Evolutionary conservation across 2,113 vertebrate species (phyloP).

Genomic region (Spea bombifrons): DNA sequence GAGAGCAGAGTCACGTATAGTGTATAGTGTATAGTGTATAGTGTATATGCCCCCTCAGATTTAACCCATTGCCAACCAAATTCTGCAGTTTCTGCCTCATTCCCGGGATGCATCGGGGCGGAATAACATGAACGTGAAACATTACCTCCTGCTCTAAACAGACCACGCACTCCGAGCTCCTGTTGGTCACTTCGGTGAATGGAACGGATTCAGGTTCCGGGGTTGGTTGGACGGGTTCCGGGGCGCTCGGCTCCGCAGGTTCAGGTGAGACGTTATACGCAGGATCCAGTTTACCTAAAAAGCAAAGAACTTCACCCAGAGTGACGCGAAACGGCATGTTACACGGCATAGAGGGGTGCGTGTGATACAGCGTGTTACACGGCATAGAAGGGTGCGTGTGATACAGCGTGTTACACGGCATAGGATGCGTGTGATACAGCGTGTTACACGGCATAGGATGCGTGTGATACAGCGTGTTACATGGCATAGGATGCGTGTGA

Average conservation of each 20-base stretch:
- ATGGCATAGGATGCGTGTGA: neutral
- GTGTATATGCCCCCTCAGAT: too few species aligned
- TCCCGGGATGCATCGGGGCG: too few species aligned
- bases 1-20: too few species aligned
- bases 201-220: slow-evolving; percentile 62
- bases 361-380: neutral
- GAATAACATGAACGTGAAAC: neutral
- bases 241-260: slow-evolving; percentile 57
- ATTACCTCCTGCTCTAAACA: slow-evolving; percentile 90
- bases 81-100: too few species aligned
- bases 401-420: too few species aligned
- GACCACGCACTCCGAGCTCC: slow-evolving; percentile 81
- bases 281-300: neutral
- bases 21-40: too few species aligned
- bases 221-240: slow-evolving; percentile 29
- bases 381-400: neutral
- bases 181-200: slow-evolving; percentile 54
- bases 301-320: neutral
- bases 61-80: too few species aligned
- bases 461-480: neutral
- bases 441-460: neutral
- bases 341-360: neutral
- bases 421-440: neutral
- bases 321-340: neutral
- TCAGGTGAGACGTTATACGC: neutral